phyloP scores from a whole-genome alignment of 1,140 invertebrate species.

The Papilio helenus region DNA sequence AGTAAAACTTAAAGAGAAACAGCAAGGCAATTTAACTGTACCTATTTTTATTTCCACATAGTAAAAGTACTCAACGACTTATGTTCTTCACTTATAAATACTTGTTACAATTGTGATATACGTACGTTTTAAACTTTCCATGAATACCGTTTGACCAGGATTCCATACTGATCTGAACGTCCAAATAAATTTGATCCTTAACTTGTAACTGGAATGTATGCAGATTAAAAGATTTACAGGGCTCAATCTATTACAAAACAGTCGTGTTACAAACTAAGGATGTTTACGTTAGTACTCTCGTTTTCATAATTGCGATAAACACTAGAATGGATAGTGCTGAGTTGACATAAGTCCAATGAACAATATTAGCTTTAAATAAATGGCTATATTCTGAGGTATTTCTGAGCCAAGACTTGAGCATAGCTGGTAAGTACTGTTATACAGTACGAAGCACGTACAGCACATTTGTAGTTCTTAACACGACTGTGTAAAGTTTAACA shows the following conservation, averaged over 20 bases:
- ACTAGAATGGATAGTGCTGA: not conserved
- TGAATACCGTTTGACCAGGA: too few relatives aligned
- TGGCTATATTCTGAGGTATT: not conserved
- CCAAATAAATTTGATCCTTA: too few relatives aligned
- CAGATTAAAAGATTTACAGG: not conserved
- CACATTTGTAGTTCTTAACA: constrained; percentile 1
- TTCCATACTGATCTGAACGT: too few relatives aligned
- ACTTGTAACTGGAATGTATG: not conserved
- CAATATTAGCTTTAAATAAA: not conserved
- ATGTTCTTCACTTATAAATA: too few relatives aligned
- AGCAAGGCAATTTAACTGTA: too few relatives aligned
- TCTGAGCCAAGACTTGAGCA: not conserved
- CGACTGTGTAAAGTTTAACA: not conserved
- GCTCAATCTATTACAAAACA: not conserved
- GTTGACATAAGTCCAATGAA: not conserved
- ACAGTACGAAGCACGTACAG: not conserved
- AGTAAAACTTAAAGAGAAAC: too few relatives aligned
- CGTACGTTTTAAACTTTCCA: too few relatives aligned
- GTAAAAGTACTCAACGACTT: too few relatives aligned
- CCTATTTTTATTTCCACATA: too few relatives aligned
- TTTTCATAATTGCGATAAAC: not conserved
- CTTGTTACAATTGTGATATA: too few relatives aligned
- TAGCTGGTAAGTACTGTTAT: not conserved
- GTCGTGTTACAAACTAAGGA: too few relatives aligned
- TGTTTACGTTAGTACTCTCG: not conserved